A percentile compares a stretch with the other conserved stretches of the same genome.
Conservation (phyloP, 2,797 vertebrate genomes). For the Anisognathus igniventris region DNA sequence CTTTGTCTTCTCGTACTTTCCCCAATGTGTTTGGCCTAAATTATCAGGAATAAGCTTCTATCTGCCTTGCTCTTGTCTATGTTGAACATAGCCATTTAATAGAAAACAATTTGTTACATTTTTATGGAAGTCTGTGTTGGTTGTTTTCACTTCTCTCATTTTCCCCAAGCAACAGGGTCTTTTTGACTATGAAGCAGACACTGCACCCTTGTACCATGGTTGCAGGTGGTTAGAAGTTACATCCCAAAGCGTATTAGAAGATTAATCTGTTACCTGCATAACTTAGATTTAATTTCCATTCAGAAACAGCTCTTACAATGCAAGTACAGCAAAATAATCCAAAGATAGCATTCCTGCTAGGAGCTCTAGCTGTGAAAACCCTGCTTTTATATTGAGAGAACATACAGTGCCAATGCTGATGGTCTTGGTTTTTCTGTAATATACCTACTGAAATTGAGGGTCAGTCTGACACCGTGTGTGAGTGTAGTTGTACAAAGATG, state of each 20-base stretch:
- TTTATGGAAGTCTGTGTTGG: fast-evolving
- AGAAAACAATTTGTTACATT: not conserved
- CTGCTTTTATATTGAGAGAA: not conserved
- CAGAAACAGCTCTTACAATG: not conserved
- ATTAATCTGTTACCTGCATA: not conserved
- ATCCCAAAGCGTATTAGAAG: not conserved
- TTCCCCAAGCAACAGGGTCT: not conserved
- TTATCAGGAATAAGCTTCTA: not conserved
- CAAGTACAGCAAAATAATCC: not conserved
- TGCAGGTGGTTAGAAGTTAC: not conserved
- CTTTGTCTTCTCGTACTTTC: not conserved
- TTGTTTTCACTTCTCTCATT: not conserved
- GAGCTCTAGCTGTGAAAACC: not conserved
- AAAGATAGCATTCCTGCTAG: not conserved
- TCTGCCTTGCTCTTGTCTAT: not conserved
- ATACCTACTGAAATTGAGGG: fast-evolving
- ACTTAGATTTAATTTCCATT: not conserved
- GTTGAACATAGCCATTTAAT: fast-evolving
- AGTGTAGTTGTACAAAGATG: not conserved
- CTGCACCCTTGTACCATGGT: not conserved
- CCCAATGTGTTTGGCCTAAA: not conserved
- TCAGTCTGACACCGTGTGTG: not conserved
- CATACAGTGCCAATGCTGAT: not conserved
- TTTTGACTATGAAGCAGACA: not conserved
- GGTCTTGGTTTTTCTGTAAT: not conserved